These are phyloP conservation scores for Gallinago undulata DNA, from an alignment of 2,113 vertebrate species.

Conservation along the genomic window DNA sequence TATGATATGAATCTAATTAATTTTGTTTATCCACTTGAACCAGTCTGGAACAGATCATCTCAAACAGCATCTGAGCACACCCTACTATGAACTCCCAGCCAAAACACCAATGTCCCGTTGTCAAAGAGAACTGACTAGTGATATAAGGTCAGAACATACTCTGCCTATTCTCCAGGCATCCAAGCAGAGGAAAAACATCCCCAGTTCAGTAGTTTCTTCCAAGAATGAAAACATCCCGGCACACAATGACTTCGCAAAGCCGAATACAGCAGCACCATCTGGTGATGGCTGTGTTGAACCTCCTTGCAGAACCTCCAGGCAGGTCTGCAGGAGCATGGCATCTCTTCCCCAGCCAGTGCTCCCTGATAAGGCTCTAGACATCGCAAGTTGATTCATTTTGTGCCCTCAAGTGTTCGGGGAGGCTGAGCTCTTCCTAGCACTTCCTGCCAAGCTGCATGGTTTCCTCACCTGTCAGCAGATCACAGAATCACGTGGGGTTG, in stretches of 20 bases:
- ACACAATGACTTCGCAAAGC: background rate
- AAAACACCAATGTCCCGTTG: background rate
- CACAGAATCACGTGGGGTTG: no score
- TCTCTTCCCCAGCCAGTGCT: background rate
- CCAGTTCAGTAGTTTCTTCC: background rate
- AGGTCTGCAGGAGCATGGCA: background rate
- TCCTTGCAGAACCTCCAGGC: background rate
- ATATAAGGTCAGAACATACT: background rate
- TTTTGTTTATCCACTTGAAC: slow-evolving; percentile 34
- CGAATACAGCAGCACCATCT: slow-evolving; percentile 48
- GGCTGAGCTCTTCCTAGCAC: background rate
- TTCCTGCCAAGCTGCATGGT: background rate
- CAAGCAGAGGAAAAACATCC: background rate
- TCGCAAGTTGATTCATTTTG: background rate
- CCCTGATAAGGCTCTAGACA: background rate
- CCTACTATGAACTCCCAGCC: background rate
- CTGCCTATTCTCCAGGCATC: slow-evolving; percentile 4
- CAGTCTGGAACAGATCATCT: slow-evolving; percentile 38
- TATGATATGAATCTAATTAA: slow-evolving; percentile 12
- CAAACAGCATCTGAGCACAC: background rate
- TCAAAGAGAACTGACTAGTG: background rate
- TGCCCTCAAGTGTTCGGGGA: background rate
- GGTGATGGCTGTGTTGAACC: background rate
- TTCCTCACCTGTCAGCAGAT: rapidly evolving
- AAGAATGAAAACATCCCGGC: background rate